phyloP scores from a whole-genome alignment of 1,140 invertebrate genomes.

The Trialeurodes vaporariorum region DNA sequence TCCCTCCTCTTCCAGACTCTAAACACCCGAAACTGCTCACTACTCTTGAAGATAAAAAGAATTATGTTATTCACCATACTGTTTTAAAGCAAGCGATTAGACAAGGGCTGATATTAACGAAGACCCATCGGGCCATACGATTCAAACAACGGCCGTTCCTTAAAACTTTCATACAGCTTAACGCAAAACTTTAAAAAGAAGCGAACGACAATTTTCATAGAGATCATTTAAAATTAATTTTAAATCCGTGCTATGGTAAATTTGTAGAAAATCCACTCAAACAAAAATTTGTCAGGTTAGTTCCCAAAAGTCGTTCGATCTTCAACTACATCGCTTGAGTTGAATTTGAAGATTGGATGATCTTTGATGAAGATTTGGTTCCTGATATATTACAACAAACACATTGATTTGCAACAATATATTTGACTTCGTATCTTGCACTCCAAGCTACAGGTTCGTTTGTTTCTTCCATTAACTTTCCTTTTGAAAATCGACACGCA shows the following conservation, averaged over 20 bases:
- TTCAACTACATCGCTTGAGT: not conserved
- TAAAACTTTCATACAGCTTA: constrained; percentile 35
- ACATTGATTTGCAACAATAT: too few species aligned
- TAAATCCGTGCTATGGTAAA: constrained; percentile 37
- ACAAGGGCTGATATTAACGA: constrained; percentile 35
- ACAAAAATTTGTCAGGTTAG: constrained; percentile 30
- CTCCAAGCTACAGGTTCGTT: too few species aligned
- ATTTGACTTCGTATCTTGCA: too few species aligned
- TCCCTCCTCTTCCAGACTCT: constrained; percentile 13
- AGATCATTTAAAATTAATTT: constrained; percentile 38
- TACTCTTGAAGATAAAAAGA: constrained; percentile 29
- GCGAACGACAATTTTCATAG: constrained; percentile 35
- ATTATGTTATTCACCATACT: constrained; percentile 39
- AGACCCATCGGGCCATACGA: constrained; percentile 38
- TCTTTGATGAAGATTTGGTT: not conserved
- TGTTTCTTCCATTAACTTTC: too few species aligned
- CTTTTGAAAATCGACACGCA: too few species aligned
- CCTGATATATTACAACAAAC: too few species aligned
- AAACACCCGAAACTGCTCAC: constrained; percentile 27
- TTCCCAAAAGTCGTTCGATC: too few species aligned
- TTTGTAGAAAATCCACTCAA: constrained; percentile 36
- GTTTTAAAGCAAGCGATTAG: constrained; percentile 38
- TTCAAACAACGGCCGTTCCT: constrained; percentile 41
- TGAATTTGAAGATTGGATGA: not conserved
- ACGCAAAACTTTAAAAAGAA: constrained; percentile 31